phyloP scores from a whole-genome alignment of 2,113 vertebrate genomes.

The Semicossyphus pulcher region DNA sequence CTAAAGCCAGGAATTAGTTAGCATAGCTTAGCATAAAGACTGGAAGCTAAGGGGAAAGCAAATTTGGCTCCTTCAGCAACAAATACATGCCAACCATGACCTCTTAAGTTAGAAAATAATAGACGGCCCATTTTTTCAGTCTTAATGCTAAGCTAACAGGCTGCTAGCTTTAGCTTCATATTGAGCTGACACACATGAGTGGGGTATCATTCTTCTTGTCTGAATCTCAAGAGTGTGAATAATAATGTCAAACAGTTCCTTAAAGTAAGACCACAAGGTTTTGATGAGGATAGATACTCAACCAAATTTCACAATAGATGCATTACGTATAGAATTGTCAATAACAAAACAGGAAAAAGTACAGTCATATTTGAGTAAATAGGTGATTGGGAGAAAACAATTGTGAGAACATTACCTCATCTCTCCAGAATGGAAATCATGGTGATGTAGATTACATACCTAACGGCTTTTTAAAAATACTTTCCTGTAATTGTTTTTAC shows the following conservation, averaged over 20 bases:
- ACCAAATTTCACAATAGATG: neutral
- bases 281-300: too few species aligned
- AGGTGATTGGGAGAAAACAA: neutral
- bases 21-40: conserved; percentile 9
- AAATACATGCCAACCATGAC: neutral
- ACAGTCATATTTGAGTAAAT: too few species aligned
- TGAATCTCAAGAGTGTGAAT: neutral
- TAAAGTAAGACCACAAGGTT: too few species aligned
- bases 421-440: too few species aligned
- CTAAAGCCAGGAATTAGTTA: neutral
- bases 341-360: too few species aligned
- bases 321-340: too few species aligned
- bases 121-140: too few species aligned
- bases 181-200: neutral
- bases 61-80: too few species aligned
- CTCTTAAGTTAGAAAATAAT: neutral
- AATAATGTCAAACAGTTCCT: neutral
- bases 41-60: neutral
- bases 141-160: conserved; percentile 29
- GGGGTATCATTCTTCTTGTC: neutral
- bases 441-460: too few species aligned
- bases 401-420: too few species aligned
- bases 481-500: conserved; percentile 42
- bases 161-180: neutral
- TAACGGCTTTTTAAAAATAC: neutral